These are phyloP conservation scores for Nipponacmea schrenckii DNA, from an alignment of 2,888 invertebrate species.

Conservation along the genomic window DNA sequence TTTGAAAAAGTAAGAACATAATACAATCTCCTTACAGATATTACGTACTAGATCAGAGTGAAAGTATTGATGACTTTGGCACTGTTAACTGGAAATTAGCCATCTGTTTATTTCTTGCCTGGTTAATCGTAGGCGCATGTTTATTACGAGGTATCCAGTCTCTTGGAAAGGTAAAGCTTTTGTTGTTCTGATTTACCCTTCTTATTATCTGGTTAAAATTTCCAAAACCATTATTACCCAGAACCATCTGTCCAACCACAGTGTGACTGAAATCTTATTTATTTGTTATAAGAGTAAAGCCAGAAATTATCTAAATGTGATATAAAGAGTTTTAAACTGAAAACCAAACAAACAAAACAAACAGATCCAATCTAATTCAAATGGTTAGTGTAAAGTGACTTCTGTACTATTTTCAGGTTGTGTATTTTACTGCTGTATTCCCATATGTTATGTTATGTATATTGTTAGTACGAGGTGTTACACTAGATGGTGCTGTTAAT, in stretches of 20 bases:
- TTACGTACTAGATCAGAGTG: slow-evolving; percentile 60
- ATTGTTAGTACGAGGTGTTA: slow-evolving; percentile 81
- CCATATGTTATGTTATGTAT: slow-evolving; percentile 71
- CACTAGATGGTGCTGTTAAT: slow-evolving; percentile 81
- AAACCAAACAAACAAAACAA: no score
- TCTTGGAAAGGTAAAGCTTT: slow-evolving; percentile 63
- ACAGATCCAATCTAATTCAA: no score
- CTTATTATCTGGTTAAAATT: slow-evolving; percentile 64
- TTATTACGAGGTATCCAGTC: slow-evolving; percentile 67
- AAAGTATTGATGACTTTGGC: slow-evolving; percentile 62
- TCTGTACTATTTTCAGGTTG: slow-evolving; percentile 60
- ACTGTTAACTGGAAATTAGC: slow-evolving; percentile 59
- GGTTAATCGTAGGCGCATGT: slow-evolving; percentile 62
- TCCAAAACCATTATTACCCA: slow-evolving; percentile 69
- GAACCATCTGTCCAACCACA: slow-evolving; percentile 70
- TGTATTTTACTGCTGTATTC: slow-evolving; percentile 70
- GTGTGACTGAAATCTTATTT: no score
- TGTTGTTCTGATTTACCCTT: slow-evolving; percentile 55
- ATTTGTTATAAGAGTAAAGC: no score
- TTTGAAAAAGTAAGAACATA: neutral
- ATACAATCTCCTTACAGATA: slow-evolving; percentile 42
- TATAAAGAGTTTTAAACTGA: no score
- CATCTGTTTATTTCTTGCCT: slow-evolving; percentile 60
- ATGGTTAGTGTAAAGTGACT: no score
- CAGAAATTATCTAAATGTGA: no score